Evolutionary conservation across 2,797 vertebrate species (phyloP).

Genomic region (Parauchenoglanis ngamensis): DNA sequence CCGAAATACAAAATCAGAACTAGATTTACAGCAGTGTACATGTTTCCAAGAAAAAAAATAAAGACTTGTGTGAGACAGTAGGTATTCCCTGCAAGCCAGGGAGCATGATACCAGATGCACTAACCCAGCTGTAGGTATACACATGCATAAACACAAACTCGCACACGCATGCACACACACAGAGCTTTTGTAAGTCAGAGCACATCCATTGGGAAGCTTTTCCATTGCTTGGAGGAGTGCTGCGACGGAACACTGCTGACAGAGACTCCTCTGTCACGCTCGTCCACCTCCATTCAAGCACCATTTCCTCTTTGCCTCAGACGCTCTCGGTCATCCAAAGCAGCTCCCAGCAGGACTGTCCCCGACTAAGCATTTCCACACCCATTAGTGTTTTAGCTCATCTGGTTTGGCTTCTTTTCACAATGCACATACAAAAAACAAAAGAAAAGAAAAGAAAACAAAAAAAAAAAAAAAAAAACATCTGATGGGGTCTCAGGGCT

Average conservation of each 20-base stretch:
- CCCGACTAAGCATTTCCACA: not conserved
- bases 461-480: not conserved
- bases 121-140: not conserved
- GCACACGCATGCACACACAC: conserved; percentile 24
- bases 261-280: conserved; percentile 65
- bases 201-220: conserved; percentile 54
- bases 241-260: conserved; percentile 45
- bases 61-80: not conserved
- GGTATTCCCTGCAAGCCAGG: not conserved
- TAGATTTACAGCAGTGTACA: not conserved
- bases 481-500: not conserved
- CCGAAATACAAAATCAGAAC: not conserved
- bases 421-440: not conserved
- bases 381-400: not conserved
- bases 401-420: not conserved
- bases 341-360: conserved; percentile 11
- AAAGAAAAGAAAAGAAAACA: not conserved
- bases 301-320: conserved; percentile 57
- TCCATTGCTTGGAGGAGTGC: conserved; percentile 61
- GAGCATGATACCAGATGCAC: not conserved
- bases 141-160: not conserved
- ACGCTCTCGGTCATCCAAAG: not conserved
- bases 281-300: conserved; percentile 57
- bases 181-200: conserved; percentile 14
- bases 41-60: not conserved